phyloP scores from a whole-genome alignment of 2,113 vertebrate species.

The Lampris incognitus region DNA sequence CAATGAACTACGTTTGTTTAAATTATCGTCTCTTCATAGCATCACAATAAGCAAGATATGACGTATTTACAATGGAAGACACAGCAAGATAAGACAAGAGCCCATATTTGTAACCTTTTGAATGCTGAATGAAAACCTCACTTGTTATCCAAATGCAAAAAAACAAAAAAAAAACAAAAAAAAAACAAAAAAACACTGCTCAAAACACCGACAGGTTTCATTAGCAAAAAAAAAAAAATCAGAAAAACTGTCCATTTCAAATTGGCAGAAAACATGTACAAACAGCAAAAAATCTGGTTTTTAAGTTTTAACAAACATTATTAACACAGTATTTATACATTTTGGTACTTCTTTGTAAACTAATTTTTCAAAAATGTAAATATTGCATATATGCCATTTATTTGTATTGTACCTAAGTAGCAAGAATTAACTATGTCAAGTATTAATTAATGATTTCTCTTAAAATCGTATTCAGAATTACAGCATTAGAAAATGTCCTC shows the following conservation, averaged over 20 bases:
- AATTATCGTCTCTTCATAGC: slow-evolving; percentile 89
- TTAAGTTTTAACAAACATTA: slow-evolving; percentile 91
- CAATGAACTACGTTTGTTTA: slow-evolving; percentile 88
- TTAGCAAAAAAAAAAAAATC: slow-evolving; percentile 85
- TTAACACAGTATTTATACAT: slow-evolving; percentile 91
- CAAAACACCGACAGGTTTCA: slow-evolving; percentile 90
- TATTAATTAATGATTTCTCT: slow-evolving; percentile 72
- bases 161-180: slow-evolving; percentile 39
- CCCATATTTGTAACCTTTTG: slow-evolving; percentile 88
- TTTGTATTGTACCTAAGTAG: slow-evolving; percentile 91
- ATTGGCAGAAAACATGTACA: slow-evolving; percentile 89
- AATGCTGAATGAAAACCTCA: slow-evolving; percentile 86
- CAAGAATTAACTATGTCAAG: slow-evolving; percentile 81
- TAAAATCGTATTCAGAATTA: slow-evolving; percentile 77
- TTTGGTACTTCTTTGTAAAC: slow-evolving; percentile 98
- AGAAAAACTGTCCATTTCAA: slow-evolving; percentile 88
- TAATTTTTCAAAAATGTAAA: slow-evolving; percentile 91
- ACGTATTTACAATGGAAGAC: slow-evolving; percentile 95
- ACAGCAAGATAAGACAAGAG: slow-evolving; percentile 87
- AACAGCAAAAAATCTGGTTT: slow-evolving; percentile 88
- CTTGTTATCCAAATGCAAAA: slow-evolving; percentile 88
- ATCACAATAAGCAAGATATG: slow-evolving; percentile 90
- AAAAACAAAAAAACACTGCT: slow-evolving; percentile 87
- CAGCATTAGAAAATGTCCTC: slow-evolving; percentile 83
- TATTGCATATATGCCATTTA: slow-evolving; percentile 99